These are phyloP conservation scores for Scaptomyza hsui DNA, from an alignment of 1,140 invertebrate species.

Conservation along the genomic window DNA sequence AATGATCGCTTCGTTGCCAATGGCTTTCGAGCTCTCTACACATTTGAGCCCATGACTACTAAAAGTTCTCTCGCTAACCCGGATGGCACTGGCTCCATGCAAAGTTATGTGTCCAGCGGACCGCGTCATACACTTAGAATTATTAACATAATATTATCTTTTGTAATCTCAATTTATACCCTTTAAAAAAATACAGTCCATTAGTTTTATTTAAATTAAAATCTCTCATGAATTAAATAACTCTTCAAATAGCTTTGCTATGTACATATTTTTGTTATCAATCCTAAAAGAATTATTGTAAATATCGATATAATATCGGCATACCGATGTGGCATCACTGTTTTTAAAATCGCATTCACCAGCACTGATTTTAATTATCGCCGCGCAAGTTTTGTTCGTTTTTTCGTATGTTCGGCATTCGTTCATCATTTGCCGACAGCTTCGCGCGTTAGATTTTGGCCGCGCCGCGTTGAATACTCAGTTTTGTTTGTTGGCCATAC, in stretches of 20 bases:
- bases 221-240: too few relatives aligned
- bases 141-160: background rate
- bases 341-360: background rate
- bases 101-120: constrained; percentile 63
- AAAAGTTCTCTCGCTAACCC: constrained; percentile 28
- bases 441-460: constrained; percentile 29
- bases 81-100: constrained; percentile 75
- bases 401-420: constrained; percentile 21
- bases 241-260: too few relatives aligned
- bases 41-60: constrained; percentile 86
- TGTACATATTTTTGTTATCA: too few relatives aligned
- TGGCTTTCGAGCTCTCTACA: constrained; percentile 96
- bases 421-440: constrained; percentile 43
- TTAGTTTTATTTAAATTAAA: background rate
- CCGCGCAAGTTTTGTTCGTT: constrained; percentile 36
- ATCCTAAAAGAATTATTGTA: background rate
- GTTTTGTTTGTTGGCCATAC: constrained; percentile 26
- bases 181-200: background rate
- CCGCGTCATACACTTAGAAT: background rate
- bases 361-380: constrained; percentile 24
- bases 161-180: background rate
- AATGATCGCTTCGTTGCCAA: constrained; percentile 96
- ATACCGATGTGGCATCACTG: constrained; percentile 6
- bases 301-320: constrained; percentile 7
- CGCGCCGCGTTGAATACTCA: constrained; percentile 41